Evolutionary conservation across 2,797 vertebrate genomes (phyloP), one percentile per base, ranked within the genome.

Genomic region (Echiichthys vipera): DNA sequence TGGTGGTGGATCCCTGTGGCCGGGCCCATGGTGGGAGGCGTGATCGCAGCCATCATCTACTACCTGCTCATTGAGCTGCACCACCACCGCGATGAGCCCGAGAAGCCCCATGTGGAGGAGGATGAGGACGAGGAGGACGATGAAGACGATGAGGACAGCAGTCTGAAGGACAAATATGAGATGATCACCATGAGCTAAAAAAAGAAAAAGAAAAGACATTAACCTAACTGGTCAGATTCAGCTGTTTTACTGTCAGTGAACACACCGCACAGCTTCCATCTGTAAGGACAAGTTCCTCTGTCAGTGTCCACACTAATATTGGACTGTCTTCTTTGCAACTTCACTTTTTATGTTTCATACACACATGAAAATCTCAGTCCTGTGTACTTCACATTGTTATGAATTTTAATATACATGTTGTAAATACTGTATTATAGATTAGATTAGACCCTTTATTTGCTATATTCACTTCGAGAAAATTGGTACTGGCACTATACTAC

Each of bases 1-100:
- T 99, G 97, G 96, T 99, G 98, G 98, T 99, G 98, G 98, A 93
- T 99, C 71, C 98, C 98, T 0, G 90, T 97, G 43, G 94, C 95
- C 0, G 98, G 96, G 18, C 98, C 98, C 42, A 88, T 99, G 94
- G 87, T 96, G 61, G 98, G 98, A 2, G 96, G 93, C 0, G 83
- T 95, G 37, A 78, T 95, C 0, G 98, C 97, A 0, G 96, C 96
- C 2, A 72, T 94, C 45, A 46, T 93, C 80, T 99, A 99, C 75
- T 69, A 96, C 58, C 83, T 97, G 71, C 84, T 97, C 68, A 96
- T 99, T 12, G 96, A 98, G 91, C 87, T 97, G 34, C 98, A 99
- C 86, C 98, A 98, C 55, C 40, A 85, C 0, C 90, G 86, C 1
- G 68, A 70, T 0, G 81, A 88, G 49, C 69, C 83, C 0, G 85